These are phyloP conservation scores for Theropithecus gelada DNA, from an alignment of 2,113 vertebrate species.

Conservation along the genomic window DNA sequence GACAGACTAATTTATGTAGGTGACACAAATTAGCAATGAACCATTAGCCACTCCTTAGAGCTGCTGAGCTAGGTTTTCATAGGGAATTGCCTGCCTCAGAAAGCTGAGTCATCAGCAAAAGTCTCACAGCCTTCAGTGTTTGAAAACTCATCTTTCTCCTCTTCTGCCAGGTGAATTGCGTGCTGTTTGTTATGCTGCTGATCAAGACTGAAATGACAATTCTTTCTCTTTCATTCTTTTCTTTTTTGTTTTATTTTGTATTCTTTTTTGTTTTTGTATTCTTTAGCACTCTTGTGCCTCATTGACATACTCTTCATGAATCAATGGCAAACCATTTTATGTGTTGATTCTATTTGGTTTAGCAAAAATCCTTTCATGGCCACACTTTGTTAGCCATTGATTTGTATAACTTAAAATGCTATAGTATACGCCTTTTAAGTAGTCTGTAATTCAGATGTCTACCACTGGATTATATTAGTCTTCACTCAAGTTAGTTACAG, in stretches of 20 bases:
- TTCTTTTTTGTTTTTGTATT: neutral
- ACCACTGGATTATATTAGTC: neutral
- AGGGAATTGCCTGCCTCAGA: neutral
- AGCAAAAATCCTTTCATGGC: neutral
- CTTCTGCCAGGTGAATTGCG: neutral
- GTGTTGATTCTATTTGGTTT: neutral
- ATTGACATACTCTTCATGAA: neutral
- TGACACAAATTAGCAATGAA: slow-evolving; percentile 61
- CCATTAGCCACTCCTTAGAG: slow-evolving; percentile 21
- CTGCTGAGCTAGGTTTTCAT: slow-evolving; percentile 49
- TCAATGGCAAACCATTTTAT: slow-evolving; percentile 20
- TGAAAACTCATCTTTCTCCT: neutral
- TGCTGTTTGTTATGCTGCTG: neutral
- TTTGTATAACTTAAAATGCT: neutral
- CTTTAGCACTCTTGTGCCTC: neutral
- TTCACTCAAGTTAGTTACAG: slow-evolving; percentile 43
- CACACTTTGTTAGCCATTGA: slow-evolving; percentile 8
- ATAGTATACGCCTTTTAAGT: neutral
- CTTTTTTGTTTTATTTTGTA: neutral
- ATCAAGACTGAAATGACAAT: neutral
- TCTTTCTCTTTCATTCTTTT: neutral
- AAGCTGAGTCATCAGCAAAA: slow-evolving; percentile 54
- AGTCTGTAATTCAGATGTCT: slow-evolving; percentile 9
- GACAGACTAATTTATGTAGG: slow-evolving; percentile 58
- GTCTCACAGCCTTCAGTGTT: neutral